Conservation (phyloP, 2,797 vertebrate genomes). For the Poeciliopsis presidionis region DNA sequence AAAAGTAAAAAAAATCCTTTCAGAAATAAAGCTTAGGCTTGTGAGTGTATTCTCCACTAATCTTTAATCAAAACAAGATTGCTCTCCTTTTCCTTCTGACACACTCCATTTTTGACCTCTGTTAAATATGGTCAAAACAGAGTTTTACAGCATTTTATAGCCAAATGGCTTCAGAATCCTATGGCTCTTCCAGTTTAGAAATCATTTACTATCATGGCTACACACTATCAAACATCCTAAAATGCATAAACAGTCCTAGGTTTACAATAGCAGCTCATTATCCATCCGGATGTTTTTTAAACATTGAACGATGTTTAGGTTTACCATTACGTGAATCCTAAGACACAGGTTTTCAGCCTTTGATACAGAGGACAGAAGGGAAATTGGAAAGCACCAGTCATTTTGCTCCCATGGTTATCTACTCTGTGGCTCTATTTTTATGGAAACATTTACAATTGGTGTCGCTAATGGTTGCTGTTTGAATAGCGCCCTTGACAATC, state of each 20-base stretch:
- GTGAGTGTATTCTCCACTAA: slow-evolving; percentile 34
- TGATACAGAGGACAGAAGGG: neutral
- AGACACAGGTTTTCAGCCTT: neutral
- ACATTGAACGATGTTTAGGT: neutral
- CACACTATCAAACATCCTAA: neutral
- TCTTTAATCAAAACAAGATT: slow-evolving; percentile 51
- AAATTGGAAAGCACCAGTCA: neutral
- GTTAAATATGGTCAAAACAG: slow-evolving; percentile 4
- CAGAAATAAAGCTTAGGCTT: slow-evolving; percentile 23
- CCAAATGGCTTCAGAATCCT: neutral
- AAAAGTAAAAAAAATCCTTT: slow-evolving; percentile 23
- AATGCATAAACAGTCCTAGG: neutral
- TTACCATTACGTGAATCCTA: neutral
- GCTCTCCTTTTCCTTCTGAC: slow-evolving; percentile 10
- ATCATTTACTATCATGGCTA: neutral
- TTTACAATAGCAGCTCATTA: neutral
- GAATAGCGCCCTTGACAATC: neutral
- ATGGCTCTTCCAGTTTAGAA: too few relatives aligned
- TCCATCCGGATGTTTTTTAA: neutral
- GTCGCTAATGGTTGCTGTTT: neutral
- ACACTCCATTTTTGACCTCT: neutral
- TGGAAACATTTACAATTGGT: neutral
- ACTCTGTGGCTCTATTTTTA: neutral
- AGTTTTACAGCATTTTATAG: neutral
- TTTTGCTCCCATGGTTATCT: neutral